phyloP scores from a whole-genome alignment of 2,113 vertebrate species.

The Coturnix japonica region DNA sequence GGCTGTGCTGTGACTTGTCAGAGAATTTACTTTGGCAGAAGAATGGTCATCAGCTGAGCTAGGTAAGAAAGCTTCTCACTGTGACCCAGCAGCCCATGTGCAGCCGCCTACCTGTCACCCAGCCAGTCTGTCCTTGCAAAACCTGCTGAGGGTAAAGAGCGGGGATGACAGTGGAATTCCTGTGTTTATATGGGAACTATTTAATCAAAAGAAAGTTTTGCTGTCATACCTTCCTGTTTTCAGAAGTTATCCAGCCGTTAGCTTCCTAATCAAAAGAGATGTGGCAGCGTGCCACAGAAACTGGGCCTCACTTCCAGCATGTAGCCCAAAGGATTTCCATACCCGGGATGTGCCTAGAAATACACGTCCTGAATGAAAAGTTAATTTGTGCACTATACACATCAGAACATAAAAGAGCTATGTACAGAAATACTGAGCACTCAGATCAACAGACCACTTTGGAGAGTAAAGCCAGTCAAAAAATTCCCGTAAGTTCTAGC shows the following conservation, averaged over 20 bases:
- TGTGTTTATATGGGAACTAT: constrained; percentile 70
- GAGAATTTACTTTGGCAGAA: not conserved
- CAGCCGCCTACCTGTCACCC: not conserved
- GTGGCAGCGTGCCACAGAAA: constrained; percentile 62
- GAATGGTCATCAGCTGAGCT: not conserved
- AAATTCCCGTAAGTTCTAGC: not conserved
- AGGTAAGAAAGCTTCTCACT: not conserved
- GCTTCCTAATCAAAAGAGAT: constrained; percentile 66
- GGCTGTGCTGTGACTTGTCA: not conserved
- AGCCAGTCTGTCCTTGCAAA: constrained; percentile 53
- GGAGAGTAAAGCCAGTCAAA: not conserved
- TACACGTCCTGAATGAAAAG: not conserved
- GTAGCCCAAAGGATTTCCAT: not conserved
- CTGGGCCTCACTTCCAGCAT: constrained; percentile 14
- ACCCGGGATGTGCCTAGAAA: not conserved
- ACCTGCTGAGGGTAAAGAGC: constrained; percentile 28
- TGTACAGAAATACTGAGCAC: not conserved
- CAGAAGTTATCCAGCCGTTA: constrained; percentile 59
- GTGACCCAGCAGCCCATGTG: not conserved
- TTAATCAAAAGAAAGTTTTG: constrained; percentile 66
- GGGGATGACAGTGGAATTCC: constrained; percentile 64
- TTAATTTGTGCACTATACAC: not conserved
- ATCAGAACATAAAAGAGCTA: not conserved
- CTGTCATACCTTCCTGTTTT: constrained; percentile 76
- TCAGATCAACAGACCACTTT: not conserved